Percentiles rank a stretch among this genome's conserved stretches.
Conservation (phyloP, 2,113 vertebrate genomes). For the Seriola quinqueradiata region DNA sequence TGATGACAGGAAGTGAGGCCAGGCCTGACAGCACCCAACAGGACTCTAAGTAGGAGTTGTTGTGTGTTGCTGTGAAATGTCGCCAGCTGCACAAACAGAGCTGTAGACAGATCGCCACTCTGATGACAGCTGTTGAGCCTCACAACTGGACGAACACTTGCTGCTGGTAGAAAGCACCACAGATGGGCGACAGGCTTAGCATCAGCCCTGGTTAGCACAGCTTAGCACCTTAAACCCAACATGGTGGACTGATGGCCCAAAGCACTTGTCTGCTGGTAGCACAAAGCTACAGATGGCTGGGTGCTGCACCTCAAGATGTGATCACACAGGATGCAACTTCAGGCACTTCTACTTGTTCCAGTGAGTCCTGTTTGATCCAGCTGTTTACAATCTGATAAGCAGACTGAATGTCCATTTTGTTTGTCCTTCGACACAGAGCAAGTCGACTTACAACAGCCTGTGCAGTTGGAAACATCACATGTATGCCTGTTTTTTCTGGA, state of each 20-base stretch:
- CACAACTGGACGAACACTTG: constrained; percentile 2
- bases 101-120: neutral
- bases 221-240: constrained; percentile 8
- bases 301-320: neutral
- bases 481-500: no score
- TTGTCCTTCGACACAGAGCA: neutral
- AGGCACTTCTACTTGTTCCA: neutral
- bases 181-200: constrained; percentile 4
- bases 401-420: no score
- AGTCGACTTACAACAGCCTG: neutral
- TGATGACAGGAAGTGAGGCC: constrained; percentile 31
- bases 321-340: constrained; percentile 28
- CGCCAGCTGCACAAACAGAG: neutral
- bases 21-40: constrained; percentile 46
- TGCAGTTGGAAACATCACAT: neutral
- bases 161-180: constrained; percentile 46
- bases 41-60: constrained; percentile 32
- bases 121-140: neutral
- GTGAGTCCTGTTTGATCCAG: neutral
- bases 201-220: neutral
- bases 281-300: neutral
- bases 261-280: neutral
- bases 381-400: neutral
- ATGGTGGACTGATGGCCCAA: neutral
- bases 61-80: constrained; percentile 19